Base-by-base conservation (phyloP, 2,888 invertebrate genomes). In the Cryptocephalus primarius region DNA sequence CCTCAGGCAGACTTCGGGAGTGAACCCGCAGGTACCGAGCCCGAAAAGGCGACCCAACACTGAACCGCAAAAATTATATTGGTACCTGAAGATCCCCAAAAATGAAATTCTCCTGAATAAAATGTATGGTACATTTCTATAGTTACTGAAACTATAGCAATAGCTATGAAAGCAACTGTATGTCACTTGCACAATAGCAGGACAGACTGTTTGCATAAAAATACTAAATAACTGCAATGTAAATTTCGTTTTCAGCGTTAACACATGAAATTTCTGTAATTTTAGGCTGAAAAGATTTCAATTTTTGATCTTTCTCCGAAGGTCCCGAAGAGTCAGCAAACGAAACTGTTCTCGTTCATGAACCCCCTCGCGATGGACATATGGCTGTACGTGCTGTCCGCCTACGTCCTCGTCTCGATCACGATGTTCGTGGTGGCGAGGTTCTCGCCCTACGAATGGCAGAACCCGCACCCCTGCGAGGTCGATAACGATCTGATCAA, bases 301-400 rank as follows among this genome's bases (percentile, higher is more conserved):
- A 22, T 6, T 22, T 22, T 6, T 36, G 36, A 2, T 33, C 39
- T 32, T 40, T 44, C 13, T 59, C 65, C 22, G 12, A 67, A 84
- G 84, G 79, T 85, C 31, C 83, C 85, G 44, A 82, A 77, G 59
- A 82, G 75, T 59, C 82, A 78, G 64, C 82, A 78, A 61, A 82
- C 79, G 39, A 79, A 79, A 61, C 76, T 79, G 32, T 92, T 91
- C 71, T 86, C 87, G 36, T 92, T 92, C 70, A 85, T 91, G 80
- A 86, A 87, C 62, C 91, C 91, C 0, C 70, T 92, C 57, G 87
- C 88, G 1, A 77, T 85, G 54, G 85, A 90, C 63, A 88, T 91
- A 53, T 92, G 92, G 91, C 70, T 89, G 48, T 88, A 85, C 70
- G 84, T 88, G 42, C 69, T 88, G 47, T 81, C 82, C 1, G 88